Base-by-base conservation (phyloP, 2,888 invertebrate genomes). In the Prosapia bicincta region DNA sequence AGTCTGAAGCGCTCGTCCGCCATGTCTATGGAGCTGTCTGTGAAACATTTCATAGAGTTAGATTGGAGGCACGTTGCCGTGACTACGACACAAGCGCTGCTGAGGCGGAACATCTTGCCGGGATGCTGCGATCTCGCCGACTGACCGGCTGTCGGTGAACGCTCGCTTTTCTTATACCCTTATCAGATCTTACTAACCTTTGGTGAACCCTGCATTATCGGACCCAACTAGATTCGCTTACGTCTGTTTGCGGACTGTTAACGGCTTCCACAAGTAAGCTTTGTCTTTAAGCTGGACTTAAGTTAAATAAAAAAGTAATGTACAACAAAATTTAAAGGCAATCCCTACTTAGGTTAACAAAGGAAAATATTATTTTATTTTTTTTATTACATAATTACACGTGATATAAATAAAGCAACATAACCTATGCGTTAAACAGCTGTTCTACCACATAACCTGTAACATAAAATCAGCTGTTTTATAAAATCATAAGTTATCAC, bases 1-100 rank as follows among this genome's bases (percentile, higher is more conserved):
- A 93, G 82, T 79, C 86, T 86, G 83, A 77, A 76, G 71, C 74
- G 65, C 13, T 71, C 69, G 54, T 78, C 77, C 23, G 69, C 66
- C 74, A 66, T 67, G 15, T 69, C 71, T 69, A 76, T 68, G 69
- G 65, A 28, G 23, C 24, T 32, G 3, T 54, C 54, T 54, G 54
- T 3, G 20, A 54, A 54, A 54, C 54, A 54, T 54, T 54, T 54
- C 54, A 54, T 20, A 54, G 54, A 54, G 54, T 54, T 20, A 20
- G 54, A 20, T 9, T 54, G 54, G 20, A 20, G 54, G 20, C 54
- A 54, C 20, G 54, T 54, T 20, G 54, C n/a, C 2, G 54, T 54
- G 20, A 54, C 54, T 5, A 54, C 54, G 5, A 54, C 54, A 54
- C 54, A 54, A 5, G 54, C 20, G 54, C 13, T 54, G 7, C 20